A percentile compares a stretch with the other conserved stretches of the same genome.
phyloP scores from a whole-genome alignment of 2,113 vertebrate species.

The Stictonetta naevosa region DNA sequence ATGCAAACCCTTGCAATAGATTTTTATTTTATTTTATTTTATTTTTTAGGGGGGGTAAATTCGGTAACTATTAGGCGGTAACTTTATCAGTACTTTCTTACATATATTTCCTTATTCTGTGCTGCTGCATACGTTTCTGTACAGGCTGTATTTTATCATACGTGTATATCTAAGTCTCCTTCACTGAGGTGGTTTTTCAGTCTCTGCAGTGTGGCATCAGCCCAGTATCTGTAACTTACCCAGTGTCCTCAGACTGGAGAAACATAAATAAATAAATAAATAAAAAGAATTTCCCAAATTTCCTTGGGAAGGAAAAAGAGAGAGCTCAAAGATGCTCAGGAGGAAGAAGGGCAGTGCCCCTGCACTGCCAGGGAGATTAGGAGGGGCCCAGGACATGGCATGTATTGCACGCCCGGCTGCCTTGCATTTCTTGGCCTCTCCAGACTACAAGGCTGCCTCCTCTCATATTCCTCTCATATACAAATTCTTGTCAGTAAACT shows the following conservation, averaged over 20 bases:
- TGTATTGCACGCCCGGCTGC: rapidly evolving
- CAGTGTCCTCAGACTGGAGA: background rate
- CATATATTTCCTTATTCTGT: background rate
- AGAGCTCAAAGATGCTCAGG: background rate
- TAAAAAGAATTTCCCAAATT: background rate
- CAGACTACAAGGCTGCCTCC: background rate
- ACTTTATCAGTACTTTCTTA: background rate
- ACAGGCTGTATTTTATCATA: background rate
- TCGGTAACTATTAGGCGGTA: background rate
- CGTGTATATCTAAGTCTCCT: background rate
- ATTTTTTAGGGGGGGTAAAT: background rate
- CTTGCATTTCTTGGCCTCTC: rapidly evolving
- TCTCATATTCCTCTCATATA: background rate
- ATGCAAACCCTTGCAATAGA: background rate
- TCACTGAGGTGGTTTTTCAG: background rate
- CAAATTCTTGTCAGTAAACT: background rate
- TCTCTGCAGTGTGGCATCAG: background rate
- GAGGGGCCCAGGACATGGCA: background rate
- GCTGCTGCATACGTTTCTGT: background rate
- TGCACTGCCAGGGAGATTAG: background rate
- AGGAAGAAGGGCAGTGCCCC: background rate
- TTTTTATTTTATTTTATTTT: background rate
- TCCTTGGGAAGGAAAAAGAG: background rate
- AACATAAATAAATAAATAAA: conserved; percentile 26
- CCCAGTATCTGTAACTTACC: background rate